phyloP scores from a whole-genome alignment of 2,888 invertebrate genomes.

The Lasioglossum figueresi region DNA sequence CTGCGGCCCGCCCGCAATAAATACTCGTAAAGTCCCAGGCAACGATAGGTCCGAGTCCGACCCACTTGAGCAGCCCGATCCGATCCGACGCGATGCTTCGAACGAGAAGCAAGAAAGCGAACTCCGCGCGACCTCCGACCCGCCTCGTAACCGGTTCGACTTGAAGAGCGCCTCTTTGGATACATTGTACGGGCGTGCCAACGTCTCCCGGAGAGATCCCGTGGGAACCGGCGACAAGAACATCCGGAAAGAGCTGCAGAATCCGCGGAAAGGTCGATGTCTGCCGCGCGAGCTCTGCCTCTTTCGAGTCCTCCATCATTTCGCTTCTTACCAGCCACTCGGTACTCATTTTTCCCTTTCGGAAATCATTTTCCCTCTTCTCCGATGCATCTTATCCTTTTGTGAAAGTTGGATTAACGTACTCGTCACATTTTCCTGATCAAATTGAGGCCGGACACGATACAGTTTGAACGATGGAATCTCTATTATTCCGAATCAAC shows the following conservation, averaged over 20 bases:
- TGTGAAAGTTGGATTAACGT: not conserved
- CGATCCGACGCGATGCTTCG: constrained; percentile 30
- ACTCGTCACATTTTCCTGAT: not conserved
- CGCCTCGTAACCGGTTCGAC: constrained; percentile 68
- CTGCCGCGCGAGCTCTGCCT: not conserved
- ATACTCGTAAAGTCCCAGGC: constrained; percentile 64
- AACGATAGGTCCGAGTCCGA: constrained; percentile 65
- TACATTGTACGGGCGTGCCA: constrained; percentile 42
- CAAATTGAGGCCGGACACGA: not conserved
- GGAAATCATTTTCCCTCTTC: not conserved
- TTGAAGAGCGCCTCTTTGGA: constrained; percentile 39
- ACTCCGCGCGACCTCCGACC: constrained; percentile 68
- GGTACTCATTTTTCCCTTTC: not conserved
- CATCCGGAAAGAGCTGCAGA: constrained; percentile 30
- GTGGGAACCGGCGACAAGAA: constrained; percentile 56
- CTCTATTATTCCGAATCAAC: not conserved
- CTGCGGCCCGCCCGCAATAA: constrained; percentile 51
- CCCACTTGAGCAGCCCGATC: constrained; percentile 55
- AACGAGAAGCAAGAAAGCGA: constrained; percentile 48
- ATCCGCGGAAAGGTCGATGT: constrained; percentile 28
- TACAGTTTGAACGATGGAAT: not conserved
- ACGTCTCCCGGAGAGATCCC: constrained; percentile 51
- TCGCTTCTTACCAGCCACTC: not conserved
- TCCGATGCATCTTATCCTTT: not conserved
- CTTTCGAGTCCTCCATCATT: not conserved